Conservation (phyloP, 35 echinoderm and acorn worm species). For the Ptychodera flava region DNA sequence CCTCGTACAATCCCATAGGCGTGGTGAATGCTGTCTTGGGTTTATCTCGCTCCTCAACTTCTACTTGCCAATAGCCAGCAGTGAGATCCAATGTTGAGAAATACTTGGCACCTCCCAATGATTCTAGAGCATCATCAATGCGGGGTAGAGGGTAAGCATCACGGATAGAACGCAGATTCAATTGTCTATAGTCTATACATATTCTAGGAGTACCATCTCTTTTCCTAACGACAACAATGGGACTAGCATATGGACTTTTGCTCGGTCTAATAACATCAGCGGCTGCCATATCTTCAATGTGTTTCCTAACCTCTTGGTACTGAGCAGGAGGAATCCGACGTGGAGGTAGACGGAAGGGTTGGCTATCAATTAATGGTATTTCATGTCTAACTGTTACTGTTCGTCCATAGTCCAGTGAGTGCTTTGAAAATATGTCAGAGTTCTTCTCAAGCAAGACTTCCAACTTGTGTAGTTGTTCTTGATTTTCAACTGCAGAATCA, state of each 20-base stretch:
- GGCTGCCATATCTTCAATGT: constrained; percentile 2
- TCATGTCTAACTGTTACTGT: constrained; percentile 13
- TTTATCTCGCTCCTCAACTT: constrained; percentile 31
- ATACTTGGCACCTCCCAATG: constrained; percentile 7
- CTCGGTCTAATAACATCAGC: constrained; percentile 4
- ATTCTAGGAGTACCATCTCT: constrained; percentile 22
- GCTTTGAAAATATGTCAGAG: constrained; percentile 11
- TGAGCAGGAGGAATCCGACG: constrained; percentile 2
- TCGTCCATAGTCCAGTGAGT: constrained; percentile 16
- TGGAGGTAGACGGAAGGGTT: constrained; percentile 14
- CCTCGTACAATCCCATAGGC: constrained; percentile 37
- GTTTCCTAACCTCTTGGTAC: not conserved
- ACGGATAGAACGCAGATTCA: constrained; percentile 15
- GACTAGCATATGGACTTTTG: constrained; percentile 5
- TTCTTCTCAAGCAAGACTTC: constrained; percentile 10
- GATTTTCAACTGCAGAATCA: no score
- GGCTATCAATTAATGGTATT: constrained; percentile 16
- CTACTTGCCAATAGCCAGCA: constrained; percentile 29
- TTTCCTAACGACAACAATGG: constrained; percentile 23
- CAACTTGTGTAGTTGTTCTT: no score
- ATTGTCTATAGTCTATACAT: constrained; percentile 28
- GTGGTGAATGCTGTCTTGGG: constrained; percentile 37
- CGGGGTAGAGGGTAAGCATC: constrained; percentile 36
- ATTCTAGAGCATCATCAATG: constrained; percentile 34
- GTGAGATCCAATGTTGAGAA: constrained; percentile 31